Evolutionary conservation across 2,113 vertebrate genomes (phyloP).

Genomic region (Prochilodus magdalenae): DNA sequence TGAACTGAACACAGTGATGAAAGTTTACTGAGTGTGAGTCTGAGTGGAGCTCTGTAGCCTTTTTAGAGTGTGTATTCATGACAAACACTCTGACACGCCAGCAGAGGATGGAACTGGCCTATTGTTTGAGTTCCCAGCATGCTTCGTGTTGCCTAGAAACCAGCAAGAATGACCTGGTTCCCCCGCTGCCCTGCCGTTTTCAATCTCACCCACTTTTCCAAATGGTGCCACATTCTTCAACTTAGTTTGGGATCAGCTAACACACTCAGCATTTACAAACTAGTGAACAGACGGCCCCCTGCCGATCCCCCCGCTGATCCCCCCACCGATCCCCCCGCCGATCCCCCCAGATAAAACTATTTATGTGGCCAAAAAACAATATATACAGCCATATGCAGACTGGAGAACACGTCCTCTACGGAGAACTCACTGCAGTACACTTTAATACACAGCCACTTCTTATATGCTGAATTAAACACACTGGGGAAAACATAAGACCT

Average conservation of each 20-base stretch:
- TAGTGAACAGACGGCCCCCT: background rate
- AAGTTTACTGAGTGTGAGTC: background rate
- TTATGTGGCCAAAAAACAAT: no score
- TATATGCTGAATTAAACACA: no score
- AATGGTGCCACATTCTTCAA: conserved; percentile 42
- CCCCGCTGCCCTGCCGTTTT: conserved; percentile 38
- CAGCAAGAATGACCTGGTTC: conserved; percentile 58
- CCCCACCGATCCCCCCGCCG: no score
- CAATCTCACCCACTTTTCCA: conserved; percentile 52
- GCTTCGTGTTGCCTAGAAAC: conserved; percentile 76
- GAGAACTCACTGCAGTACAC: no score
- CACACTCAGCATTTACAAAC: background rate
- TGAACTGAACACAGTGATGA: no score
- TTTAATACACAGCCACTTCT: no score
- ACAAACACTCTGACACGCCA: conserved; percentile 67
- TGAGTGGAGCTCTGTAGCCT: conserved; percentile 35
- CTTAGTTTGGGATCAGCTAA: conserved; percentile 6
- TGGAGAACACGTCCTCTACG: no score
- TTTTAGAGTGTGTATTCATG: conserved; percentile 63
- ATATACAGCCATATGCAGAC: no score
- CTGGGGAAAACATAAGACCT: no score
- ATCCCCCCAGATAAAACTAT: no score
- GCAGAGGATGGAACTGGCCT: conserved; percentile 57
- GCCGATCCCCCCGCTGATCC: no score
- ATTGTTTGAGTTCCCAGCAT: conserved; percentile 63